Percentiles rank a stretch among this genome's conserved stretches.
These are phyloP conservation scores for Eupithecia dodoneata DNA, from an alignment of 2,888 invertebrate genomes.

Conservation along the genomic window DNA sequence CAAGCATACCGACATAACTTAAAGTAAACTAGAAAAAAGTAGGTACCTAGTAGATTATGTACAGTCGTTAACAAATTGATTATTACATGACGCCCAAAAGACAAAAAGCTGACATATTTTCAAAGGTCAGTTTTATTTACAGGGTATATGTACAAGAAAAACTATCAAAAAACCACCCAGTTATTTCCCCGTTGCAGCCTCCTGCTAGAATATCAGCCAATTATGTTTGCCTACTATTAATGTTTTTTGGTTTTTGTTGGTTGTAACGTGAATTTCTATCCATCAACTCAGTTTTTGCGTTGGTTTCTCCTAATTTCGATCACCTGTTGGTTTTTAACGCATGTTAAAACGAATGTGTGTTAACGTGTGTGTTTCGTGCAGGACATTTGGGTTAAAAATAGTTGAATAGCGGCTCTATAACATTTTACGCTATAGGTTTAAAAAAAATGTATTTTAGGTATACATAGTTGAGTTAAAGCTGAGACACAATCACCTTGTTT, in stretches of 20 bases:
- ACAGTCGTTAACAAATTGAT: slow-evolving; percentile 1
- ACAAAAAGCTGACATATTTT: slow-evolving; percentile 28
- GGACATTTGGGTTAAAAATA: neutral
- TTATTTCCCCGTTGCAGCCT: slow-evolving; percentile 26
- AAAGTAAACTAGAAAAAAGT: neutral
- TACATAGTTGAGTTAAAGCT: neutral
- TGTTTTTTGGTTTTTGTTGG: slow-evolving; percentile 25
- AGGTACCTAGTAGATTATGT: slow-evolving; percentile 1
- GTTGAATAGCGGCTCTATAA: neutral
- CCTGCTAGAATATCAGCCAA: slow-evolving; percentile 34
- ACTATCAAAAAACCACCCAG: slow-evolving; percentile 20
- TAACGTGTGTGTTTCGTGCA: slow-evolving; percentile 16
- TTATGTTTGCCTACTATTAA: slow-evolving; percentile 21
- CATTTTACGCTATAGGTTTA: neutral
- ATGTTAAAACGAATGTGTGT: neutral
- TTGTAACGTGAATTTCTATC: slow-evolving; percentile 27
- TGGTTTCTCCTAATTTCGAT: slow-evolving; percentile 35
- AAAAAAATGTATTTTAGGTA: neutral
- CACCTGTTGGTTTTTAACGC: slow-evolving; percentile 31
- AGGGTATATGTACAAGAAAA: slow-evolving; percentile 17
- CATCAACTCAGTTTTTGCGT: slow-evolving; percentile 24
- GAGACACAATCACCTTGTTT: neutral
- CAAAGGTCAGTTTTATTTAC: slow-evolving; percentile 31
- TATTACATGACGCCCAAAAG: slow-evolving; percentile 24
- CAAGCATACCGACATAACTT: neutral